These are phyloP conservation scores for Alexandromys oeconomus DNA, from an alignment of 2,797 vertebrate species.

Conservation along the genomic window DNA sequence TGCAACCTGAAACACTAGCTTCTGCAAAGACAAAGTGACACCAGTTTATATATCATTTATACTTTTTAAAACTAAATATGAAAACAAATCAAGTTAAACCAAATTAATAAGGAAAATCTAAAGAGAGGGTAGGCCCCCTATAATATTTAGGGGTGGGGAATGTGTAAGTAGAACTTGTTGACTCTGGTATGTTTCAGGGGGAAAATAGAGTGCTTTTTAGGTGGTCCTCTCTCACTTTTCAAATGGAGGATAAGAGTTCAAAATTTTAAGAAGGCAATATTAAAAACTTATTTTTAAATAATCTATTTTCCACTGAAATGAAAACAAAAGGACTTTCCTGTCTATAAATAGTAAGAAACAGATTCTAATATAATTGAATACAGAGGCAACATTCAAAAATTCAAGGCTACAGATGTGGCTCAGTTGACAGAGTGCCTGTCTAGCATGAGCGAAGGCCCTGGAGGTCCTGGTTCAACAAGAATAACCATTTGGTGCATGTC, in stretches of 20 bases:
- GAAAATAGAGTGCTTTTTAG: background rate
- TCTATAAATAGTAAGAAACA: constrained; percentile 54
- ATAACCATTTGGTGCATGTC: too few relatives aligned
- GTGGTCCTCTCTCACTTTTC: constrained; percentile 17
- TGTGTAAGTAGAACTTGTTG: background rate
- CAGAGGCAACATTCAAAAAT: constrained; percentile 41
- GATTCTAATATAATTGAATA: background rate
- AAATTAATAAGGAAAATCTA: constrained; percentile 46
- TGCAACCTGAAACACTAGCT: background rate
- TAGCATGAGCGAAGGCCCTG: background rate
- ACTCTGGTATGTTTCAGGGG: background rate
- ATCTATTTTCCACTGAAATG: constrained; percentile 23
- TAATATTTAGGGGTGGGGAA: background rate
- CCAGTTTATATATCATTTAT: background rate
- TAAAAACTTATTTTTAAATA: constrained; percentile 24
- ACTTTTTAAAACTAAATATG: constrained; percentile 17
- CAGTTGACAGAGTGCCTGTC: background rate
- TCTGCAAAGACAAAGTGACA: constrained; percentile 26
- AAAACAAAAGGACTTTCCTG: constrained; percentile 48
- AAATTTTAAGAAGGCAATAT: constrained; percentile 48
- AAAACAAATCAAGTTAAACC: constrained; percentile 41
- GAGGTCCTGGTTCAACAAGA: background rate
- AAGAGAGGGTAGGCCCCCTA: background rate
- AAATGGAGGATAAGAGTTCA: constrained; percentile 41
- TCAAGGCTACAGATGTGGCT: background rate